Conservation (phyloP, 2,113 vertebrate genomes). For the Phaetusa simplex region DNA sequence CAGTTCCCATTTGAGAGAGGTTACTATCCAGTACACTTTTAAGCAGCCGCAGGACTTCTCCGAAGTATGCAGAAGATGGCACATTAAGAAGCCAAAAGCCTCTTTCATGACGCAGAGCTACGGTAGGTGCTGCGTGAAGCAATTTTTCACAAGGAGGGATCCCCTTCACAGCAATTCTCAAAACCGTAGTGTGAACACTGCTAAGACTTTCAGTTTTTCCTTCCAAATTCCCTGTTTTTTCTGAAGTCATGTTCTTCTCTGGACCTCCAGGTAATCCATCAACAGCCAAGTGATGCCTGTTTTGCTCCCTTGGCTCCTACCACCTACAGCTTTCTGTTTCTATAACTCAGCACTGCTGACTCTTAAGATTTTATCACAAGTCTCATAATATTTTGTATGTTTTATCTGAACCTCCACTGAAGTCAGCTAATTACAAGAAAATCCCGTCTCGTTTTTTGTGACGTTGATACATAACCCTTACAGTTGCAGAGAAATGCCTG, state of each 20-base stretch:
- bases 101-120: background rate
- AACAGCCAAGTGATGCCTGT: background rate
- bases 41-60: background rate
- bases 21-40: background rate
- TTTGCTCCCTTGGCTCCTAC: constrained; percentile 8
- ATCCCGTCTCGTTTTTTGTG: background rate
- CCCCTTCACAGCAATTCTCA: background rate
- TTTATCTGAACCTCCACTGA: constrained; percentile 29
- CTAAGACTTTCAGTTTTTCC: background rate
- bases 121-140: accelerated
- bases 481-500: background rate
- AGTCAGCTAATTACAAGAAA: constrained; percentile 42
- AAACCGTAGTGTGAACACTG: background rate
- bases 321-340: constrained; percentile 30
- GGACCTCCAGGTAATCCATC: background rate
- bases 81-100: background rate
- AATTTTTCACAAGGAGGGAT: background rate
- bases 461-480: background rate
- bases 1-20: background rate
- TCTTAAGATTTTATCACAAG: constrained; percentile 44
- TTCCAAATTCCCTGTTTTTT: background rate
- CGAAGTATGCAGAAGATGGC: background rate
- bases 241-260: background rate
- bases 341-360: constrained; percentile 11
- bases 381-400: constrained; percentile 34